Conservation (phyloP, 2,113 vertebrate species). For the Leucopsar rothschildi region DNA sequence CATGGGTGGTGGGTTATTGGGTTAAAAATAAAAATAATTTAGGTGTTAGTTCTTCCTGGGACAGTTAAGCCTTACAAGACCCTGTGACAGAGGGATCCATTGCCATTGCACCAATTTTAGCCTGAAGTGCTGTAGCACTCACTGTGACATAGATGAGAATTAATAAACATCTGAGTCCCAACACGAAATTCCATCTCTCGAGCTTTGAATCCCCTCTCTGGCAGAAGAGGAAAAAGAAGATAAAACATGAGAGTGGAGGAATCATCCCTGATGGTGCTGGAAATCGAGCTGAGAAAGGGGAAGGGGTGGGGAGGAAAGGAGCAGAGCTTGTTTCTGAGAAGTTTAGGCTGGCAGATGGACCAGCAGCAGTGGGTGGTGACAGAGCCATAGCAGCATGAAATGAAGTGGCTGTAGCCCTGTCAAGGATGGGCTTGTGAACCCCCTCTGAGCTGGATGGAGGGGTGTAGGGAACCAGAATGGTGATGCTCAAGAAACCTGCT, state of each 20-base stretch:
- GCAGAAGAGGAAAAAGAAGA: too few species aligned
- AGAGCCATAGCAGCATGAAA: neutral
- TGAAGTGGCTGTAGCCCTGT: neutral
- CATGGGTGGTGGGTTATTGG: too few species aligned
- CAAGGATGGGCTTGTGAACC: neutral
- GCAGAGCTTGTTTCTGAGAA: neutral
- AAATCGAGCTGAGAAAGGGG: neutral
- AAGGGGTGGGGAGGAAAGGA: neutral
- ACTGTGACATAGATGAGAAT: too few species aligned
- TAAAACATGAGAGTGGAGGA: neutral
- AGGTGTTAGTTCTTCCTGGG: too few species aligned
- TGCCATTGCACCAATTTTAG: too few species aligned
- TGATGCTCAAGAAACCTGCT: neutral
- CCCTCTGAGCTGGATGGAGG: neutral
- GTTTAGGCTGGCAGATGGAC: neutral
- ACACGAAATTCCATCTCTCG: too few species aligned
- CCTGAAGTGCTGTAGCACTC: too few species aligned
- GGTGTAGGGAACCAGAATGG: neutral
- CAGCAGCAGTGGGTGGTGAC: neutral
- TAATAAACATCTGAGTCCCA: too few species aligned
- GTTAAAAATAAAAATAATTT: too few species aligned
- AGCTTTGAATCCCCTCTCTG: too few species aligned
- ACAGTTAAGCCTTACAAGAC: too few species aligned
- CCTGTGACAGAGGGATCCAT: too few species aligned
- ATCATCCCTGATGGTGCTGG: accelerated